Percentiles rank a stretch among this genome's conserved stretches.
Conservation (phyloP, 2,797 vertebrate species). For the Enteromius paludinosus region DNA sequence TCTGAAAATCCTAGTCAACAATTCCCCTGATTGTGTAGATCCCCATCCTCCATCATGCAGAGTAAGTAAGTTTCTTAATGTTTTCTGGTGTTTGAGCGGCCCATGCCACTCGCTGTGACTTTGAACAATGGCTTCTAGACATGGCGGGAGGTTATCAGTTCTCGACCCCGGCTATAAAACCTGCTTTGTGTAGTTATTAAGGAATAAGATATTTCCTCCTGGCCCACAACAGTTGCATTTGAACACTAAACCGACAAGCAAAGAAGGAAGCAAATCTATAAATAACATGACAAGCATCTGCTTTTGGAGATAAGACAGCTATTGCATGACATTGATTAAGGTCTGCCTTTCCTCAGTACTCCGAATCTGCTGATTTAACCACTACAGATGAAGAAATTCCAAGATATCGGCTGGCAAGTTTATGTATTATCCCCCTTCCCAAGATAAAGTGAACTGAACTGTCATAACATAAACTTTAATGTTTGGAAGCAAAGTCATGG, state of each 20-base stretch:
- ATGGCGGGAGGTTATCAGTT: slow-evolving; percentile 75
- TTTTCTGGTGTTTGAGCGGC: slow-evolving; percentile 53
- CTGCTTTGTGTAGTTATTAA: slow-evolving; percentile 72
- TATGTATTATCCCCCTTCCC: slow-evolving; percentile 17
- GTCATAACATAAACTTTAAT: not conserved
- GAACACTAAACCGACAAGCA: slow-evolving; percentile 19
- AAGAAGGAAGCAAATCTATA: slow-evolving; percentile 69
- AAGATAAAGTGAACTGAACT: slow-evolving; percentile 23
- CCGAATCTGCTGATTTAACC: slow-evolving; percentile 69
- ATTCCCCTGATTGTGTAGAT: slow-evolving; percentile 69
- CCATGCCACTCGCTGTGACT: slow-evolving; percentile 60
- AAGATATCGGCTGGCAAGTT: slow-evolving; percentile 28
- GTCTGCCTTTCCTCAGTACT: slow-evolving; percentile 62
- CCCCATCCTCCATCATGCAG: slow-evolving; percentile 57
- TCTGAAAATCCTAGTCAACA: slow-evolving; percentile 69
- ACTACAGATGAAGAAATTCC: slow-evolving; percentile 46
- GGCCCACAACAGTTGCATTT: slow-evolving; percentile 57
- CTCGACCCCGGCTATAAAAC: slow-evolving; percentile 68
- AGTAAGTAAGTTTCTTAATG: slow-evolving; percentile 63
- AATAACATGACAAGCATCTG: slow-evolving; percentile 69
- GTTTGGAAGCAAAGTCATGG: not conserved
- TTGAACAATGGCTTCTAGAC: slow-evolving; percentile 73
- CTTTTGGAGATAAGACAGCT: slow-evolving; percentile 71
- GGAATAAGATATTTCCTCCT: slow-evolving; percentile 42
- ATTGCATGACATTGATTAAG: slow-evolving; percentile 74